Base-by-base conservation (phyloP, 2,888 invertebrate genomes). In the Drosophila lutescens region DNA sequence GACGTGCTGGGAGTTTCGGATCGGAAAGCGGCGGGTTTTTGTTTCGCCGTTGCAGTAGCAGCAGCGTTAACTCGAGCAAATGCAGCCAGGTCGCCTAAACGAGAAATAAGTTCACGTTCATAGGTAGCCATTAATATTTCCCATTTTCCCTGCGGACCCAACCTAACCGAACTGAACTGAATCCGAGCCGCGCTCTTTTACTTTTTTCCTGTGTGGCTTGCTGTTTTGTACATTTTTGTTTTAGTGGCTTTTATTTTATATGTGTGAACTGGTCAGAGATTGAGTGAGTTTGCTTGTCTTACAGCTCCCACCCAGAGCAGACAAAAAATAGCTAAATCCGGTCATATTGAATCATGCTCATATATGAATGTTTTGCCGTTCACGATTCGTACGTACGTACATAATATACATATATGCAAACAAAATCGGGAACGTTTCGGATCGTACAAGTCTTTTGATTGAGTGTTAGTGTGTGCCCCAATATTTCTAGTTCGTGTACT, bases 1-100 rank as follows among this genome's bases (percentile, higher is more conserved):
- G 91, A 91, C 91, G 90, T 90, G 87, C 69, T 81, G 75, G 74
- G 57, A 72, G 86, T 72, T 71, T 68, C 77, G 79, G 73, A 61
- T 68, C 58, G 75, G 76, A 71, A 69, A 79, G 81, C 76, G 77
- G 72, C 78, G 66, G 56, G 62, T 71, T 72, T 67, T 47, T 53
- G 72, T 55, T 72, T 59, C 46, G 54, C 49, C 51, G 71, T 68
- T 68, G 47, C 58, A 51, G 34, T 20, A 43, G 47, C 44, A n/a
- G 32, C 30, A 32, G 49, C 44, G 23, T 20, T 36, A 51, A 53
- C 56, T 62, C 56, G 58, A 44, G 68, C 57, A 69, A 68, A 68
- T 68, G 56, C 56, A 41, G 53, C 41, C 58, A 68, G 54, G 67
- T 54, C 62, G 54, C 69, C 40, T 41, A 79, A 59, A 54, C 32